Percentiles rank a stretch among this genome's conserved stretches.
phyloP scores from a whole-genome alignment of 2,797 vertebrate species.

The Cirrhinus mrigala region DNA sequence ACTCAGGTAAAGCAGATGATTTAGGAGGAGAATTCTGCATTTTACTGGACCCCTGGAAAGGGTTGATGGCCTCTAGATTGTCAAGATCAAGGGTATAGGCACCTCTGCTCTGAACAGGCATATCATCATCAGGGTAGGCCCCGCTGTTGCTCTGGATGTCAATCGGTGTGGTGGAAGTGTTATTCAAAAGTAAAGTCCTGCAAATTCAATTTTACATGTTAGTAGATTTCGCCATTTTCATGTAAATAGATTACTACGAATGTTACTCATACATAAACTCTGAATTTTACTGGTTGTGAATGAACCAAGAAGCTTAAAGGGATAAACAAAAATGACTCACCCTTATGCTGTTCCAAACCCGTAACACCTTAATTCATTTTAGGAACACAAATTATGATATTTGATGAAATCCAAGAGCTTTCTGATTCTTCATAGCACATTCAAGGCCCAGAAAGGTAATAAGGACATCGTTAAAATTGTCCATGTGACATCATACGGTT shows the following conservation, averaged over 20 bases:
- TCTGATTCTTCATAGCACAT: too few relatives aligned
- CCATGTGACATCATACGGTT: too few relatives aligned
- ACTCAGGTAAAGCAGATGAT: conserved; percentile 16
- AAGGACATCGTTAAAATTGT: too few relatives aligned
- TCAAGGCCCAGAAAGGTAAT: too few relatives aligned
- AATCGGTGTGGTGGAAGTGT: conserved; percentile 9
- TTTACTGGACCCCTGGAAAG: conserved; percentile 70
- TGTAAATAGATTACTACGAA: neutral
- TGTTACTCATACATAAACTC: neutral
- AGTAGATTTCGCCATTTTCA: neutral
- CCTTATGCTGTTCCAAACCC: too few relatives aligned
- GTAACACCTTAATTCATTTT: too few relatives aligned
- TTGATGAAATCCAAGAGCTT: too few relatives aligned
- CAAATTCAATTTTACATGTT: neutral
- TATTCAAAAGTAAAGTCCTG: conserved; percentile 62
- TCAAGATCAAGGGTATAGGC: conserved; percentile 79
- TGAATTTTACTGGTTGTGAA: neutral
- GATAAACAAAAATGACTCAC: too few relatives aligned
- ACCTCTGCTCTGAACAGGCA: conserved; percentile 80
- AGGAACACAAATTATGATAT: too few relatives aligned
- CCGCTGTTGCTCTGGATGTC: conserved; percentile 29
- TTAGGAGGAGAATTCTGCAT: conserved; percentile 67
- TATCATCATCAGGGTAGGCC: conserved; percentile 74
- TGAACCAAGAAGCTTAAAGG: neutral
- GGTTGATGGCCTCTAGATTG: conserved; percentile 71